Percentiles rank a stretch among this genome's conserved stretches.
Evolutionary conservation across 1,140 invertebrate species (phyloP).

Genomic region (Vollenhovia emeryi): DNA sequence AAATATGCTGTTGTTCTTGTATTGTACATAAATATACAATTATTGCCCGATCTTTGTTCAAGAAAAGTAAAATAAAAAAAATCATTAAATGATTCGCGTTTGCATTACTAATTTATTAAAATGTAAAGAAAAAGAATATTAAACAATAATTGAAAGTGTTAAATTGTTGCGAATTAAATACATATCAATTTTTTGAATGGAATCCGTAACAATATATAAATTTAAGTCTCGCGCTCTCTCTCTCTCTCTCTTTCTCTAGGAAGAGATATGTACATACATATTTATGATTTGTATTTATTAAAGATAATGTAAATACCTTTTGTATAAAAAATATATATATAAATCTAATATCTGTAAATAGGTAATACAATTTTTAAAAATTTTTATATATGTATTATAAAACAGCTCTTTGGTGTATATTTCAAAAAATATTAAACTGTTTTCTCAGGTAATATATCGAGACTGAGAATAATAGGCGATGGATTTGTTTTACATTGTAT

Average conservation of each 20-base stretch:
- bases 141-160: slow-evolving; percentile 19
- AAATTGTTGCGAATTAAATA: slow-evolving; percentile 44
- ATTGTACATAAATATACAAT: slow-evolving; percentile 83
- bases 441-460: neutral
- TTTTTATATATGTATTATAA: neutral
- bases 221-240: too few relatives aligned
- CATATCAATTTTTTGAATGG: slow-evolving; percentile 32
- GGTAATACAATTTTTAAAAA: slow-evolving; percentile 3
- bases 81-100: slow-evolving; percentile 70
- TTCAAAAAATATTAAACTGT: slow-evolving; percentile 25
- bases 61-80: slow-evolving; percentile 77
- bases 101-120: slow-evolving; percentile 60
- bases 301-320: slow-evolving; percentile 36
- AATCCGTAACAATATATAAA: neutral
- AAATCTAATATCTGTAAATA: slow-evolving; percentile 20
- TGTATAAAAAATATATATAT: neutral
- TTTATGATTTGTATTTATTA: slow-evolving; percentile 16
- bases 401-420: neutral
- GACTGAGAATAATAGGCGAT: neutral
- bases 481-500: slow-evolving; percentile 7
- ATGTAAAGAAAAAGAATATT: slow-evolving; percentile 40
- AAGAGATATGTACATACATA: slow-evolving; percentile 27
- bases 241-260: neutral
- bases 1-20: slow-evolving; percentile 81
- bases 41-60: slow-evolving; percentile 81